Evolutionary conservation across 2,113 vertebrate genomes (phyloP).

Genomic region (Mirounga angustirostris): DNA sequence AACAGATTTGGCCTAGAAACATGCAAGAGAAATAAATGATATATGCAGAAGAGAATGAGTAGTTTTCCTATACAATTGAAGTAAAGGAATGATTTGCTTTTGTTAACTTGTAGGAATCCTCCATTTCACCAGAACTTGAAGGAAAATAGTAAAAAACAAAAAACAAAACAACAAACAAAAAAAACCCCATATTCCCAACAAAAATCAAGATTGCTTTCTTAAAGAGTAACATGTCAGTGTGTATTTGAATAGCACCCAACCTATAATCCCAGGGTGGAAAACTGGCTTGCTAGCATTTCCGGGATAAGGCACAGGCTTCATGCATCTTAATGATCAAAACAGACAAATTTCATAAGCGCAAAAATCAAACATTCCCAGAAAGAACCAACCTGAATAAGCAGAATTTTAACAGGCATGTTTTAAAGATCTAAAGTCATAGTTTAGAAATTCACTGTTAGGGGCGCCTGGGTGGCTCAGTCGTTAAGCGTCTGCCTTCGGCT

Average conservation of each 20-base stretch:
- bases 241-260: slow-evolving; percentile 53
- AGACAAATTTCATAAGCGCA: slow-evolving; percentile 74
- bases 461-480: too few relatives aligned
- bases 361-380: slow-evolving; percentile 77
- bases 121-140: slow-evolving; percentile 46
- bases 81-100: slow-evolving; percentile 26
- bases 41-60: neutral
- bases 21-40: slow-evolving; percentile 39
- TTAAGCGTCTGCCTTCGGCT: too few relatives aligned
- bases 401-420: slow-evolving; percentile 67
- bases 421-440: slow-evolving; percentile 68
- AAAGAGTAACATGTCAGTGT: slow-evolving; percentile 29
- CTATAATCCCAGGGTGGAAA: slow-evolving; percentile 50
- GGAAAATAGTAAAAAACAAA: slow-evolving; percentile 36
- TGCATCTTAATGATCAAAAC: slow-evolving; percentile 76
- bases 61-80: neutral
- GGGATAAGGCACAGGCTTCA: slow-evolving; percentile 44
- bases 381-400: slow-evolving; percentile 51
- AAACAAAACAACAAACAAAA: neutral
- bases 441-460: slow-evolving; percentile 64
- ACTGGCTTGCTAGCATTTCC: slow-evolving; percentile 57
- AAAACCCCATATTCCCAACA: neutral
- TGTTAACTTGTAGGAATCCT: neutral
- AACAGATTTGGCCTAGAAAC: neutral
- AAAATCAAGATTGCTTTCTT: slow-evolving; percentile 58